These are phyloP conservation scores for Phalacrocorax pelagicus DNA, from an alignment of 2,113 vertebrate genomes.

Conservation along the genomic window DNA sequence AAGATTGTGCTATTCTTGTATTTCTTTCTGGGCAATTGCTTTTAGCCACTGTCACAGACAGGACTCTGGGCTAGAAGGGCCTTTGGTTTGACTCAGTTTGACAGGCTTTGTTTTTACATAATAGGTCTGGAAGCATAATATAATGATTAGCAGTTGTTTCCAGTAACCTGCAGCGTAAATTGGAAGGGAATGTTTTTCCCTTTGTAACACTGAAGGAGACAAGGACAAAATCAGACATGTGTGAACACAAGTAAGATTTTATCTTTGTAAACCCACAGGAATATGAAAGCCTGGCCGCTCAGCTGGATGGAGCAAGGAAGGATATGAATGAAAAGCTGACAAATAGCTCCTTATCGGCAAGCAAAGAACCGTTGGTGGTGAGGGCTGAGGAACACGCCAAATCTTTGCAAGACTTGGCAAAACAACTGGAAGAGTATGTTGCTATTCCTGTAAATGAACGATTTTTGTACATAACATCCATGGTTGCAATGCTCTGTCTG, in stretches of 20 bases:
- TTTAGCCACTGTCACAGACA: background rate
- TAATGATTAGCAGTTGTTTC: background rate
- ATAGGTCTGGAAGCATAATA: background rate
- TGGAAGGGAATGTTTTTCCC: background rate
- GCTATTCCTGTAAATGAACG: background rate
- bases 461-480: background rate
- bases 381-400: slow-evolving; percentile 86
- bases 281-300: slow-evolving; percentile 83
- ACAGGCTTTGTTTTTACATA: background rate
- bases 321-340: slow-evolving; percentile 84
- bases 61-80: background rate
- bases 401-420: slow-evolving; percentile 79
- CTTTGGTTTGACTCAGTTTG: background rate
- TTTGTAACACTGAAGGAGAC: background rate
- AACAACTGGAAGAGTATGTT: slow-evolving; percentile 85
- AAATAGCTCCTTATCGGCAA: slow-evolving; percentile 75
- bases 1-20: background rate
- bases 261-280: slow-evolving; percentile 72
- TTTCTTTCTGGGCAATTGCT: background rate
- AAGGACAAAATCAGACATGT: background rate
- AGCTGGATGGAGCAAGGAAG: slow-evolving; percentile 85
- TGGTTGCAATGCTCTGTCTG: background rate
- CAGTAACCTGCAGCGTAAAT: background rate
- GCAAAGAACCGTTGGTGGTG: slow-evolving; percentile 80
- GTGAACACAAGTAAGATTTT: background rate